phyloP scores from a whole-genome alignment of 2,113 vertebrate species.

The Lethenteron camtschaticum region DNA sequence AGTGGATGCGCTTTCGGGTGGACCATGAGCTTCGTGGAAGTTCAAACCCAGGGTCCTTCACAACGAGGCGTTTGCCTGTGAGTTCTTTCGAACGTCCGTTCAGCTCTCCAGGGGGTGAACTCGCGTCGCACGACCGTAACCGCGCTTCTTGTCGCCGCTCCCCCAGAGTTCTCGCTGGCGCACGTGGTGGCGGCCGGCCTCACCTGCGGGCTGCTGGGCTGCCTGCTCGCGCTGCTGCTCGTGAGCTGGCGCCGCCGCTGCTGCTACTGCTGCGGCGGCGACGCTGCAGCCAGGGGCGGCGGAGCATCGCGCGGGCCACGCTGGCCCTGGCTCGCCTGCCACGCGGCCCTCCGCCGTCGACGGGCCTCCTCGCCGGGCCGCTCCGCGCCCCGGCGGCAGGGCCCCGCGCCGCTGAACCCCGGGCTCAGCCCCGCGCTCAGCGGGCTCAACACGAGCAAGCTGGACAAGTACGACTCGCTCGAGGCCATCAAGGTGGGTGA shows the following conservation, averaged over 20 bases:
- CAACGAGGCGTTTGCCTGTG: too few species aligned
- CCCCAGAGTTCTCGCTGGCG: not conserved
- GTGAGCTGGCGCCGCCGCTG: too few species aligned
- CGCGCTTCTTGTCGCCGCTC: not conserved
- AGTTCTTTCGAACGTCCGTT: too few species aligned
- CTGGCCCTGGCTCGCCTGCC: not conserved
- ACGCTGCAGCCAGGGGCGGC: too few species aligned
- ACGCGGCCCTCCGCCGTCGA: not conserved
- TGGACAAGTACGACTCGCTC: not conserved
- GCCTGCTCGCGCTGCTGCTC: not conserved
- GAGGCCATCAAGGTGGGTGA: not conserved
- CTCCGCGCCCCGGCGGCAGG: not conserved
- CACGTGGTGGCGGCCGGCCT: slow-evolving; percentile 4
- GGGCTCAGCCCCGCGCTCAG: not conserved
- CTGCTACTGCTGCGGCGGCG: too few species aligned
- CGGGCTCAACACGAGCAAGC: not conserved
- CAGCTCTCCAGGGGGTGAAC: too few species aligned
- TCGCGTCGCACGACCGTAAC: too few species aligned
- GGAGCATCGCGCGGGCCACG: not conserved
- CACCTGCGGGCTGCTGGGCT: not conserved
- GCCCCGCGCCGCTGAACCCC: not conserved
- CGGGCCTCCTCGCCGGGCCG: not conserved
- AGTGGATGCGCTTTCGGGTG: too few species aligned
- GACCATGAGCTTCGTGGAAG: too few species aligned
- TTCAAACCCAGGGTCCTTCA: too few species aligned